Base-by-base conservation (phyloP, 2,888 invertebrate species). In the Alloplasta piceator region DNA sequence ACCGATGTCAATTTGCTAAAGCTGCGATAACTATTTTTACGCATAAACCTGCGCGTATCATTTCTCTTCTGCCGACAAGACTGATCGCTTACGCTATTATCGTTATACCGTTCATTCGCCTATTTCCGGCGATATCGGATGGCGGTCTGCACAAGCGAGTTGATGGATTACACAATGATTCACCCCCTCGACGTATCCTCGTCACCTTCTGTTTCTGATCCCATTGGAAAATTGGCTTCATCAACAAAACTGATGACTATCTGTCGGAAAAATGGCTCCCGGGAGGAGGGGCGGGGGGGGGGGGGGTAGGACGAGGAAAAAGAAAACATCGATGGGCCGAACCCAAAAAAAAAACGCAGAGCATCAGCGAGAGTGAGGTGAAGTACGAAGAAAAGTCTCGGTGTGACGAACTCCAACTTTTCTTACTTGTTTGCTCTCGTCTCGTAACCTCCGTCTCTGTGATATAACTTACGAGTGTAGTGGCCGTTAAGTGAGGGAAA, bases 161-260 rank as follows among this genome's bases (percentile, higher is more conserved):
- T 82, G 83, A 82, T 82, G 78, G 76, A 83, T 83, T 39, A 26
- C 26, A 26, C 61, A 52, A 68, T 63, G 63, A 72, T 72, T 16
- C 12, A 60, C 64, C 46, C 26, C 26, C 26, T 26, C 48, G 46
- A 56, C 26, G 26, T 26, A 26, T 26, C n/a, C 10, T 48, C 61
- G 41, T 9, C 63, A 36, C 55, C 5, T 68, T 61, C 56, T 50
- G 50, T 48, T 12, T 26, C 26, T 6, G n/a, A 14, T 4, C 26
- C 16, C 6, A 60, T 12, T 4, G 36, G n/a, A 5, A 14, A 58
- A 43, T 26, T 4, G 41, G 10, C 55, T 56, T 52, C n/a, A 38
- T 38, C 39, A n/a, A 39, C 14, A 6, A 63, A 60, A 68, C 55
- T 41, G 67, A 80, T 71, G 60, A 52, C 10, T 10, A 46, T 64